A percentile compares a stretch with the other conserved stretches of the same genome.
phyloP scores from a whole-genome alignment of 1,140 invertebrate genomes.

The Drosophila cardini region DNA sequence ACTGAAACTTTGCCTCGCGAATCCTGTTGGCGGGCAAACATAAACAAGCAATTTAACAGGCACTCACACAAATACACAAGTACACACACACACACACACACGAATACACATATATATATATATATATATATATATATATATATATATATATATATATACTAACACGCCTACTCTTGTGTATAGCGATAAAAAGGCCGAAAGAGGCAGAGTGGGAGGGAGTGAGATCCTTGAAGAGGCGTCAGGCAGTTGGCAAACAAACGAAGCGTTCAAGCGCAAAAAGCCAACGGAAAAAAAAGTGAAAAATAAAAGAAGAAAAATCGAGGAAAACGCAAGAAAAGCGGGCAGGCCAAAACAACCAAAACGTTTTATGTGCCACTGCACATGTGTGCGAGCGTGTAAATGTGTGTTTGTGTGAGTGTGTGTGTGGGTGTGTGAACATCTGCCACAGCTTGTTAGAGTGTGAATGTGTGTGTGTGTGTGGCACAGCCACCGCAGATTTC shows the following conservation, averaged over 20 bases:
- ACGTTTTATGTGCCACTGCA: conserved; percentile 68
- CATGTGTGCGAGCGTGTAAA: conserved; percentile 29
- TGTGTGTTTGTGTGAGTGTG: conserved; percentile 7
- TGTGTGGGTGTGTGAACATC: conserved; percentile 7
- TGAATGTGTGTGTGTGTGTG: conserved; percentile 38
- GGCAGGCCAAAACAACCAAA: conserved; percentile 67
- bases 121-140: no score
- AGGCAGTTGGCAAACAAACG: conserved; percentile 80
- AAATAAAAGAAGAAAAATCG: conserved; percentile 26
- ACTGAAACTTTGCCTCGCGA: conserved; percentile 36
- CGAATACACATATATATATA: no score
- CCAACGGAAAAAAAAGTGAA: conserved; percentile 45
- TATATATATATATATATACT: no score
- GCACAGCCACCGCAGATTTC: conserved; percentile 68
- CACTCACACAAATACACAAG: conserved; percentile 38
- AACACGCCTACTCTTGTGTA: neutral
- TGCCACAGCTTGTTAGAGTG: conserved; percentile 8
- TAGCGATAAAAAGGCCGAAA: conserved; percentile 17
- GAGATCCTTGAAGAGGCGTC: conserved; percentile 49
- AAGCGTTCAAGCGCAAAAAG: conserved; percentile 81
- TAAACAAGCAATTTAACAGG: conserved; percentile 82
- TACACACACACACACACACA: neutral
- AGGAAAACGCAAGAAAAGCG: conserved; percentile 47
- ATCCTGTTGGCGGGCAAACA: conserved; percentile 61
- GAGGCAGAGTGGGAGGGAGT: conserved; percentile 2